These are phyloP conservation scores for Acronicta leporina DNA, from an alignment of 2,888 invertebrate genomes.

Conservation along the genomic window DNA sequence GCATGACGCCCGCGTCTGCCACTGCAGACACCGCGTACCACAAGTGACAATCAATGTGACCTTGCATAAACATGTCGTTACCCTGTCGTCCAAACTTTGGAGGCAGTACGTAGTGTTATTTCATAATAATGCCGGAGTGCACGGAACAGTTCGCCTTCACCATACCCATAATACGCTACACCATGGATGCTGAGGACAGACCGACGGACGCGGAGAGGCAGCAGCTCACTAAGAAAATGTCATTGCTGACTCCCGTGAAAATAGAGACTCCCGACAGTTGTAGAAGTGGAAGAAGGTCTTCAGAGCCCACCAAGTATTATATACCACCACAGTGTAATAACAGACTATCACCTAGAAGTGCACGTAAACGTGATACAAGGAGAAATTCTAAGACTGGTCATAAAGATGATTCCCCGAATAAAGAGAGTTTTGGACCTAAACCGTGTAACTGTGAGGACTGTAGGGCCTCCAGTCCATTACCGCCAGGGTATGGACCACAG, in stretches of 20 bases:
- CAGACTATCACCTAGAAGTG: constrained; percentile 82
- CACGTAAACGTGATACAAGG: constrained; percentile 79
- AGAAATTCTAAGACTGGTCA: constrained; percentile 75
- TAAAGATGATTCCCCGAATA: constrained; percentile 70
- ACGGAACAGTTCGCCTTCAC: constrained; percentile 82
- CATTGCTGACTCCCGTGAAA: constrained; percentile 81
- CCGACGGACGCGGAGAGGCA: constrained; percentile 71
- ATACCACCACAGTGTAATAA: constrained; percentile 86
- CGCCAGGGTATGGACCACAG: constrained; percentile 82
- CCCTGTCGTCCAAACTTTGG: constrained; percentile 49
- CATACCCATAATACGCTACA: constrained; percentile 84
- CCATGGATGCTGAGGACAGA: constrained; percentile 84
- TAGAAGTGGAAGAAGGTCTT: constrained; percentile 77
- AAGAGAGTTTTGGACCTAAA: constrained; percentile 75
- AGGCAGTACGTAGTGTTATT: constrained; percentile 69
- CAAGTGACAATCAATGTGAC: constrained; percentile 45
- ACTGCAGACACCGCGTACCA: constrained; percentile 45
- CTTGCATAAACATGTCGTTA: constrained; percentile 70
- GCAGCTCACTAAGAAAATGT: constrained; percentile 81
- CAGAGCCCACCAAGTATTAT: constrained; percentile 81
- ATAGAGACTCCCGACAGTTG: constrained; percentile 83
- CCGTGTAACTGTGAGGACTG: constrained; percentile 86
- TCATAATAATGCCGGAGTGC: constrained; percentile 83
- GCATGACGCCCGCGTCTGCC: constrained; percentile 64
- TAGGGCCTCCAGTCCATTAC: constrained; percentile 86